Evolutionary conservation across 2,888 invertebrate species (phyloP).

Genomic region (Phania funesta): DNA sequence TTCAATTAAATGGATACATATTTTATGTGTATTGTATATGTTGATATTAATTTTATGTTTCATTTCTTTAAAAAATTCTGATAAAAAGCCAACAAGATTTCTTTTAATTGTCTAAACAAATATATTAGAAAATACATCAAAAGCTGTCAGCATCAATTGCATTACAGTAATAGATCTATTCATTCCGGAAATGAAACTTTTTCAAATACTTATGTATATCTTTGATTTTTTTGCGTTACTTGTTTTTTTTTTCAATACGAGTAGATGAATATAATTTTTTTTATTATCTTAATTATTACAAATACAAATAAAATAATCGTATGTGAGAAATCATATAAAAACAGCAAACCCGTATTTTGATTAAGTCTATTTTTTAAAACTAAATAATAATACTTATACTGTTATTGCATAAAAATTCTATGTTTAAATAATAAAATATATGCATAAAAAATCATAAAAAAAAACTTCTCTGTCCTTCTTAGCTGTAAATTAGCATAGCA

Average conservation of each 20-base stretch:
- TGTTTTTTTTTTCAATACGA: conserved; percentile 13
- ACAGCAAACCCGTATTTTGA: conserved; percentile 18
- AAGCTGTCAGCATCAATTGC: conserved; percentile 25
- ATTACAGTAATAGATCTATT: conserved; percentile 67
- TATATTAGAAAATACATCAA: conserved; percentile 15
- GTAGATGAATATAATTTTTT: conserved; percentile 23
- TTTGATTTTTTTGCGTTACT: conserved; percentile 45
- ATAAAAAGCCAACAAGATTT: conserved; percentile 22
- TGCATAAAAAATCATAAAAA: not conserved
- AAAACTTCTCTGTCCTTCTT: not conserved
- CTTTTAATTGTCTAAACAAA: conserved; percentile 67
- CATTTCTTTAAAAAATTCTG: conserved; percentile 16
- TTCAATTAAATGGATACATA: conserved; percentile 22
- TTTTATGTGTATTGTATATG: conserved; percentile 39
- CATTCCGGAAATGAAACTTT: conserved; percentile 74
- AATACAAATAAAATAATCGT: not conserved
- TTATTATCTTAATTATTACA: too few relatives aligned
- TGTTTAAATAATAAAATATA: conserved; percentile 20
- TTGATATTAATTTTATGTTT: conserved; percentile 34
- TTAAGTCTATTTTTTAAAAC: conserved; percentile 25
- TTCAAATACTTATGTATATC: conserved; percentile 50
- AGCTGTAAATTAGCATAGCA: not conserved
- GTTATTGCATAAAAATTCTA: conserved; percentile 40
- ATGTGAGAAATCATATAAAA: conserved; percentile 27
- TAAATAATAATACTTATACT: conserved; percentile 24